phyloP scores from a whole-genome alignment of 1,140 invertebrate genomes.

The Xylocopa sonorina region DNA sequence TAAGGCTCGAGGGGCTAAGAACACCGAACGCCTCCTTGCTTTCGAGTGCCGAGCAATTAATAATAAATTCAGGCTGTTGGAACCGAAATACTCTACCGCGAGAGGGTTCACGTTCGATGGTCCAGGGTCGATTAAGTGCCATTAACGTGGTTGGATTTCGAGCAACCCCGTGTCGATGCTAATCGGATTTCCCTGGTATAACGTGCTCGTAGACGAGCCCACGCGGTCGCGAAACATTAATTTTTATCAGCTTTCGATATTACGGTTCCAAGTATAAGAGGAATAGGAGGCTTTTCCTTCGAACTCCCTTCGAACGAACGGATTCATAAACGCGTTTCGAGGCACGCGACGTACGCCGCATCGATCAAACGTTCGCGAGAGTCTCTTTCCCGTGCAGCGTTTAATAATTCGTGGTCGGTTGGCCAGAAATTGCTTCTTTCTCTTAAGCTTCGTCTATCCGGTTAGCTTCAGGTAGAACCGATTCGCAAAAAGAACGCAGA shows the following conservation, averaged over 20 bases:
- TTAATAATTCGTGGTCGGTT: slow-evolving; percentile 66
- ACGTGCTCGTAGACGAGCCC: background rate
- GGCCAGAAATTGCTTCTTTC: background rate
- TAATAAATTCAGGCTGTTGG: background rate
- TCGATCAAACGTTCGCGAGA: slow-evolving; percentile 40
- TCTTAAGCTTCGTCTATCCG: background rate
- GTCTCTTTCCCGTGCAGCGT: no score
- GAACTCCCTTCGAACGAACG: slow-evolving; percentile 15
- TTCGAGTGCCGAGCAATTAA: background rate
- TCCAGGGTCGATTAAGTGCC: slow-evolving; percentile 70
- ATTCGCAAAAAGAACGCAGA: background rate
- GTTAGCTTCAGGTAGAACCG: no score
- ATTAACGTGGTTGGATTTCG: slow-evolving; percentile 68
- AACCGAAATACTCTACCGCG: no score
- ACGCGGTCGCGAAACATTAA: slow-evolving; percentile 44
- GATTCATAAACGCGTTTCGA: slow-evolving; percentile 29
- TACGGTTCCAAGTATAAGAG: no score
- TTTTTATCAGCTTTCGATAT: slow-evolving; percentile 46
- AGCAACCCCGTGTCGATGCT: slow-evolving; percentile 56
- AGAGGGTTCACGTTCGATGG: slow-evolving; percentile 54
- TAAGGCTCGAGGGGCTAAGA: background rate
- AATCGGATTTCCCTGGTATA: slow-evolving; percentile 57
- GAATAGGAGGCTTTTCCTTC: background rate
- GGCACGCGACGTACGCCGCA: slow-evolving; percentile 34
- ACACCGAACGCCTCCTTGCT: background rate